Conservation (phyloP, 2,797 vertebrate species). For the Rhinophrynus dorsalis region DNA sequence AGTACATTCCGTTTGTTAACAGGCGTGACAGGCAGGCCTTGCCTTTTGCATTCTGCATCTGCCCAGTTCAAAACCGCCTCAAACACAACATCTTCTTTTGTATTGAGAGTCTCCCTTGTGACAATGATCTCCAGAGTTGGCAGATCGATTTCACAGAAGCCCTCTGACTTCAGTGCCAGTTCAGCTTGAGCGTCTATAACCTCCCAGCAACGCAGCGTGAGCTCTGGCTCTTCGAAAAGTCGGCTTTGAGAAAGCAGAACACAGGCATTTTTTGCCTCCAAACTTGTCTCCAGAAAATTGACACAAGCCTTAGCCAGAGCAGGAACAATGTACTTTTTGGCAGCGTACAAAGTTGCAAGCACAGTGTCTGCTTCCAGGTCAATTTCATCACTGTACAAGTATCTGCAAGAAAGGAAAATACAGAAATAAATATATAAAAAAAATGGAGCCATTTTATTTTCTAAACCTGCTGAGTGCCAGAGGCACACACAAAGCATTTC, state of each 20-base stretch:
- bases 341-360: conserved; percentile 91
- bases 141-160: conserved; percentile 92
- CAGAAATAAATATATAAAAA: not conserved
- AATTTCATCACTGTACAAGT: conserved; percentile 97
- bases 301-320: conserved; percentile 93
- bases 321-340: conserved; percentile 97
- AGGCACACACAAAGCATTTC: too few relatives aligned
- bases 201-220: conserved; percentile 96
- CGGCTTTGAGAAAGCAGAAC: conserved; percentile 95
- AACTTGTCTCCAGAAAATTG: conserved; percentile 91
- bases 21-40: conserved; percentile 72
- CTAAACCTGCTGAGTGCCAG: too few relatives aligned
- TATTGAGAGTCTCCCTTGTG: conserved; percentile 87
- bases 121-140: conserved; percentile 90
- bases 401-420: conserved; percentile 69
- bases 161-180: conserved; percentile 87
- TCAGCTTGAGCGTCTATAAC: conserved; percentile 98
- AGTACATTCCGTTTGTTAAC: conserved; percentile 81
- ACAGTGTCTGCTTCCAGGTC: conserved; percentile 95
- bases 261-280: conserved; percentile 94
- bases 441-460: too few relatives aligned
- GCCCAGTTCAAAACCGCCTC: conserved; percentile 91
- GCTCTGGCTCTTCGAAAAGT: conserved; percentile 93
- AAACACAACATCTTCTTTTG: conserved; percentile 90
- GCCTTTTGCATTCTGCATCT: conserved; percentile 86